Conservation (phyloP, 2,797 vertebrate species). For the Melanogrammus aeglefinus region DNA sequence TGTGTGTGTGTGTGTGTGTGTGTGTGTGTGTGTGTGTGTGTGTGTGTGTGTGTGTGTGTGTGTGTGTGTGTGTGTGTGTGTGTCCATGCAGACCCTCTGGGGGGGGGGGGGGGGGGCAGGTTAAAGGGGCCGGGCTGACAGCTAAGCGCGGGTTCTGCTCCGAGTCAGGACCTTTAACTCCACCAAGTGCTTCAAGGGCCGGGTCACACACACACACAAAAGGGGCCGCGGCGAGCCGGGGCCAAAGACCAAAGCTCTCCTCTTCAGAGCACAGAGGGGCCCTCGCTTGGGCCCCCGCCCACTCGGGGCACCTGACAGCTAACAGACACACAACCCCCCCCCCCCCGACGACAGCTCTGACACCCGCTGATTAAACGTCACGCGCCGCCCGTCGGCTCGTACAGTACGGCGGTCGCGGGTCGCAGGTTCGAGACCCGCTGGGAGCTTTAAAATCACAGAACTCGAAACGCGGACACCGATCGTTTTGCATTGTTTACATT, state of each 20-base stretch:
- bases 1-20: too few relatives aligned
- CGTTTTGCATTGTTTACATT: too few relatives aligned
- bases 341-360: slow-evolving; percentile 32
- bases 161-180: slow-evolving; percentile 69
- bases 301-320: slow-evolving; percentile 32
- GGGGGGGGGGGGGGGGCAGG: slow-evolving; percentile 17
- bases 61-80: neutral
- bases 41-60: too few relatives aligned
- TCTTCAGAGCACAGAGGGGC: slow-evolving; percentile 40
- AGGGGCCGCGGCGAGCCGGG: slow-evolving; percentile 49
- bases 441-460: too few relatives aligned
- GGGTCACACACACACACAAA: slow-evolving; percentile 56
- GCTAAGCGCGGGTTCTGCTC: slow-evolving; percentile 56
- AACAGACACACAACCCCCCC: slow-evolving; percentile 31
- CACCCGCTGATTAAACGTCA: too few relatives aligned
- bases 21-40: too few relatives aligned
- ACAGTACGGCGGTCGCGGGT: too few relatives aligned
- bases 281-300: slow-evolving; percentile 48
- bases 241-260: slow-evolving; percentile 51
- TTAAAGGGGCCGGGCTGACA: slow-evolving; percentile 60
- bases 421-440: too few relatives aligned
- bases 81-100: neutral
- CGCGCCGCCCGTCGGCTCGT: too few relatives aligned
- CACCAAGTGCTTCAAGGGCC: slow-evolving; percentile 61
- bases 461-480: too few relatives aligned